Base-by-base conservation (phyloP, 1,140 invertebrate genomes). In the Myzus persicae region DNA sequence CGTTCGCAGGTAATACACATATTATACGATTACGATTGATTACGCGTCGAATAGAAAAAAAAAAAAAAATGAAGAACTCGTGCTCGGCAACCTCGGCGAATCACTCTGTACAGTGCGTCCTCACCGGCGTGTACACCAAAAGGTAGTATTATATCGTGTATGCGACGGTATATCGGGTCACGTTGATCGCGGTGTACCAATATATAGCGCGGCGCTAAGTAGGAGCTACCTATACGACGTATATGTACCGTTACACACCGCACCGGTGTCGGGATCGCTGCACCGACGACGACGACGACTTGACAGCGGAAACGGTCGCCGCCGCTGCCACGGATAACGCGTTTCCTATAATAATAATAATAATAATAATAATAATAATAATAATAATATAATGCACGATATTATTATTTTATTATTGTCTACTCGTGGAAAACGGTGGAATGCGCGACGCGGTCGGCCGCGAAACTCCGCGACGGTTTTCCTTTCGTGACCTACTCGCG, bases 401-500 rank as follows among this genome's bases (percentile, higher is more conserved):
- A 18, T 46, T 31, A 31, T 67, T 31, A 31, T 59, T 9, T 59
- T n/a, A n/a, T 38, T 54, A 54, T 54, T 38, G 46, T 67, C 90
- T 59, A 36, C 51, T 51, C 24, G n/a, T 67, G 59, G 46, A 89
- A 89, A 89, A 89, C 26, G 54, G 90, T 24, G 54, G 90, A 91
- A 92, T 81, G 42, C 42, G 90, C 67, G 42, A 84, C 54, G 18
- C 40, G 26, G 38, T 82, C 76, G 76, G 31, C 76, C 38, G 67
- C 38, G 76, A 92, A 92, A 82, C 38, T 92, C 90, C n/a, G 40
- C 6, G 90, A 92, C 90, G 90, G 84, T 92, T 92, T 92, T 82
- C 59, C 90, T 92, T 82, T 92, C 76, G 67, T n/a, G 90, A 81
- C 90, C 90, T 40, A 92, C 40, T 82, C n/a, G 11, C 20, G 26